These are phyloP conservation scores for Pongo abelii DNA, from an alignment of 2,113 vertebrate species.

Conservation along the genomic window DNA sequence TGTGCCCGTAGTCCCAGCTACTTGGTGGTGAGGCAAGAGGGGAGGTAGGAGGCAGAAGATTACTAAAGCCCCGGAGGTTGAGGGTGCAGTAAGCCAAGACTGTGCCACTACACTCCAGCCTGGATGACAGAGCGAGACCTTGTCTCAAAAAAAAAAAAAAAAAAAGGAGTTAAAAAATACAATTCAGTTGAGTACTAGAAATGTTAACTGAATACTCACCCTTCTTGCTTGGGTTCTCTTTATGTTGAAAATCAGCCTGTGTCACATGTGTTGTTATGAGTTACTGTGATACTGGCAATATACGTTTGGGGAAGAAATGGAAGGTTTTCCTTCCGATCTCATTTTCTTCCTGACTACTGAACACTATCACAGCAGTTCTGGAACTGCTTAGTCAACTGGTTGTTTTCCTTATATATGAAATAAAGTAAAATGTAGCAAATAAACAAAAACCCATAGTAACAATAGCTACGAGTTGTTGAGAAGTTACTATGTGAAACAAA, in stretches of 20 bases:
- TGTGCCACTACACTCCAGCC: no score
- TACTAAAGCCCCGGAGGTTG: no score
- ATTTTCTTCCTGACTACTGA: neutral
- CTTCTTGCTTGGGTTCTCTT: neutral
- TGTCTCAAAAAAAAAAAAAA: neutral
- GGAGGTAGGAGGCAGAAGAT: no score
- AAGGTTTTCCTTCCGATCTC: neutral
- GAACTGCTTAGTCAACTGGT: neutral
- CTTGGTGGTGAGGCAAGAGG: no score
- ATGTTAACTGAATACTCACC: neutral
- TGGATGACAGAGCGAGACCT: no score
- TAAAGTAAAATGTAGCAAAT: constrained; percentile 41
- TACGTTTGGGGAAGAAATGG: neutral
- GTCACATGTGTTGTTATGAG: neutral
- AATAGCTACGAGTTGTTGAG: neutral
- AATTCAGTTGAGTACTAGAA: neutral
- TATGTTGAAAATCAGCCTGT: neutral
- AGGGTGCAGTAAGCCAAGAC: no score
- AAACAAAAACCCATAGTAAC: neutral
- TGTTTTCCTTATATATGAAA: constrained; percentile 33
- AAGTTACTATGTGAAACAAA: neutral
- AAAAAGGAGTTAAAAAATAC: no score
- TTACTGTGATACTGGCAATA: neutral
- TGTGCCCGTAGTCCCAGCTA: no score
- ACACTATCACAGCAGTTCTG: neutral